Evolutionary conservation across 35 echinoderm and acorn worm species (phyloP).

Genomic region (Diadema setosum): DNA sequence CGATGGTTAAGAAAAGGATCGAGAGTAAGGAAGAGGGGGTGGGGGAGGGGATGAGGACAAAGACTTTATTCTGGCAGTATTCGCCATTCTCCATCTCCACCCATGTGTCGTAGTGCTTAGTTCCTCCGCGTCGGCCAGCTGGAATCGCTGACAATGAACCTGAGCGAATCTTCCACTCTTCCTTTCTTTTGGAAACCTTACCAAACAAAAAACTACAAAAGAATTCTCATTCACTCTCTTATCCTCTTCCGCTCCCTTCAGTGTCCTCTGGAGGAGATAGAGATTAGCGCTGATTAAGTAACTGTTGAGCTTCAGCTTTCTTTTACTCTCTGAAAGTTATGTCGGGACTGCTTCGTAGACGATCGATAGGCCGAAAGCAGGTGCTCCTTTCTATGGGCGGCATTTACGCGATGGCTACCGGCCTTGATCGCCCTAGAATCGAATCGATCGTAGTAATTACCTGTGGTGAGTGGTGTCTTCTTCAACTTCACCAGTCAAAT

Average conservation of each 20-base stretch:
- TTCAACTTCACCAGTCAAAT: neutral
- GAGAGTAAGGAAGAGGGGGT: too few species aligned
- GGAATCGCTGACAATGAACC: too few species aligned
- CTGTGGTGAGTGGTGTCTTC: neutral
- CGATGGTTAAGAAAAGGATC: too few species aligned
- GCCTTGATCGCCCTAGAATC: neutral
- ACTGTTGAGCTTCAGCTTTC: neutral
- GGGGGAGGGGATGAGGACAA: too few species aligned
- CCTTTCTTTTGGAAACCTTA: too few species aligned
- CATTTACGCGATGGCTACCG: neutral
- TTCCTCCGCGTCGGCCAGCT: too few species aligned
- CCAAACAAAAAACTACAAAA: too few species aligned
- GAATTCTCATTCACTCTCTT: neutral
- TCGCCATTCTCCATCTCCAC: too few species aligned
- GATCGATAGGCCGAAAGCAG: neutral
- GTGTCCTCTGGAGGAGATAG: neutral
- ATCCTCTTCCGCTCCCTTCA: neutral
- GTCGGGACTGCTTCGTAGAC: too few species aligned
- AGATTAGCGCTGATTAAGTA: neutral
- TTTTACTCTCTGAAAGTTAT: neutral
- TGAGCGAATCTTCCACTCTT: too few species aligned
- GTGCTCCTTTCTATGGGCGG: neutral
- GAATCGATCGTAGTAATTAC: neutral
- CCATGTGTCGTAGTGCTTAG: too few species aligned
- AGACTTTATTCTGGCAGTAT: too few species aligned